Conservation (phyloP, 2,113 vertebrate genomes). For the Semicossyphus pulcher region DNA sequence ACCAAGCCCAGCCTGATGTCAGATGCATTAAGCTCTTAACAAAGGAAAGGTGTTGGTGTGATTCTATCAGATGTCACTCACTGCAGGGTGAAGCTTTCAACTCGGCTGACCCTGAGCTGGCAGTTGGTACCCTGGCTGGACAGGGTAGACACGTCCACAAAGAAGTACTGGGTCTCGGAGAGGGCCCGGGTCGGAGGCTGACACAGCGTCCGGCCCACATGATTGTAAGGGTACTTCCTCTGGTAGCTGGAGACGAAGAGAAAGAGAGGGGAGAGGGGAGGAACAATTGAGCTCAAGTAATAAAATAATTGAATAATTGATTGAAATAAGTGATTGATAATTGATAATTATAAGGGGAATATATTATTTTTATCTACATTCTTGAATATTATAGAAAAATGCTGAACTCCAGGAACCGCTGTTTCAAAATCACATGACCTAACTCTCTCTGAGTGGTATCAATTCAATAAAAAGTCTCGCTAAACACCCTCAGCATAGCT, state of each 20-base stretch:
- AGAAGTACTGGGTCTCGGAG: conserved; percentile 92
- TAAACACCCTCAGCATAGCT: not conserved
- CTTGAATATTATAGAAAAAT: not conserved
- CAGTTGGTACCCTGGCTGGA: conserved; percentile 87
- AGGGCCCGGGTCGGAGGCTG: conserved; percentile 89
- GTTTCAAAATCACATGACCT: not conserved
- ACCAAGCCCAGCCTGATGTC: not conserved
- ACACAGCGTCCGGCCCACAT: conserved; percentile 94
- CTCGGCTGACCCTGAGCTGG: conserved; percentile 89
- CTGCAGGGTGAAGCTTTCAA: conserved; percentile 94
- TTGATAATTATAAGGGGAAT: too few relatives aligned
- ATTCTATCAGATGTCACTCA: conserved; percentile 70
- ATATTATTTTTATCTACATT: not conserved
- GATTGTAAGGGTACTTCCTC: conserved; percentile 94
- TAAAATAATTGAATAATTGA: too few relatives aligned
- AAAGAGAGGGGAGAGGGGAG: not conserved
- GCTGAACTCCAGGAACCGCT: not conserved
- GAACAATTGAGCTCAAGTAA: too few relatives aligned
- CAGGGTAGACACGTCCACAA: conserved; percentile 94
- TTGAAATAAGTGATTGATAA: too few relatives aligned
- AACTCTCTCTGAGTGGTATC: not conserved
- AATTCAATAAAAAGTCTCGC: not conserved
- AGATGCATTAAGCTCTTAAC: rapidly evolving
- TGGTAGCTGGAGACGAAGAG: conserved; percentile 85
- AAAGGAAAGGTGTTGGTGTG: not conserved